Evolutionary conservation across 1,140 invertebrate species (phyloP).

Genomic region (Penaeus chinensis): DNA sequence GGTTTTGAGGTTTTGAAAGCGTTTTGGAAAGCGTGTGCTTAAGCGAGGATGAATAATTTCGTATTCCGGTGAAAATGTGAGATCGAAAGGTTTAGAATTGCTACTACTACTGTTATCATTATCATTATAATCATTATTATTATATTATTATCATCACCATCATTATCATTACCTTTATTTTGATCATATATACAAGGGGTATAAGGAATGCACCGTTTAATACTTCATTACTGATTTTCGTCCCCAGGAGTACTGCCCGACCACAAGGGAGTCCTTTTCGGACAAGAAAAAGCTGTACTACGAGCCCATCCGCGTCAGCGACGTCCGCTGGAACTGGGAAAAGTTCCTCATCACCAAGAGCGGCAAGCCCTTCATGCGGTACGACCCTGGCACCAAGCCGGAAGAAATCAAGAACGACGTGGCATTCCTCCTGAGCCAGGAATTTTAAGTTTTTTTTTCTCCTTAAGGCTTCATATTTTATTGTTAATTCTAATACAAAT

Average conservation of each 20-base stretch:
- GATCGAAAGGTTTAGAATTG: too few relatives aligned
- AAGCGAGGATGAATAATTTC: too few relatives aligned
- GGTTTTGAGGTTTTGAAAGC: too few relatives aligned
- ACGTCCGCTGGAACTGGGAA: constrained; percentile 76
- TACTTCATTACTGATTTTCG: background rate
- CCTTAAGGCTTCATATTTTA: too few relatives aligned
- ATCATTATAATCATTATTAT: too few relatives aligned
- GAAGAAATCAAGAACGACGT: constrained; percentile 65
- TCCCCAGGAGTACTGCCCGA: constrained; percentile 66
- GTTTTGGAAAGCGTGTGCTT: too few relatives aligned
- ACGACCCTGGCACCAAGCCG: constrained; percentile 66
- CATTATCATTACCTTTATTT: too few relatives aligned
- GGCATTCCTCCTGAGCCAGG: constrained; percentile 53
- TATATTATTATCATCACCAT: too few relatives aligned
- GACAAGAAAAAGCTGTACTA: constrained; percentile 69
- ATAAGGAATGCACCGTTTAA: background rate
- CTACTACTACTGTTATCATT: too few relatives aligned
- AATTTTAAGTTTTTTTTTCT: constrained; percentile 20
- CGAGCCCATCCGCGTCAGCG: constrained; percentile 68
- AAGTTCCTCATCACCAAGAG: constrained; percentile 72
- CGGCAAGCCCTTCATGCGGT: constrained; percentile 68
- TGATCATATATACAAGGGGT: too few relatives aligned
- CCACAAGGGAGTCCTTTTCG: constrained; percentile 65
- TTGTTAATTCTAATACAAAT: background rate
- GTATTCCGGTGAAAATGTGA: too few relatives aligned